These are phyloP conservation scores for Propithecus perrieri DNA, from an alignment of 2,797 vertebrate species.

Conservation along the genomic window DNA sequence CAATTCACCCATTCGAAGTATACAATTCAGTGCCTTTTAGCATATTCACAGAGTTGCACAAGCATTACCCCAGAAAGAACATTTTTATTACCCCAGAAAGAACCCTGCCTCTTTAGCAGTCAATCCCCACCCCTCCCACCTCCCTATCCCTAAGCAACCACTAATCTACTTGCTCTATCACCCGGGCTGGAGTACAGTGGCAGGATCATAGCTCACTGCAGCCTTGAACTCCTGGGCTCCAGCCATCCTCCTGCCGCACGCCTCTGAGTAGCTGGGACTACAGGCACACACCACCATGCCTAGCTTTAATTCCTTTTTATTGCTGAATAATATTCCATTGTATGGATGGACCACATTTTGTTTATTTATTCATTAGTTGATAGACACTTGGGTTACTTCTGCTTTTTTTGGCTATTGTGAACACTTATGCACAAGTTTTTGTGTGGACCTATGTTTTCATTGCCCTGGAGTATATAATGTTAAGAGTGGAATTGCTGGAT, in stretches of 20 bases:
- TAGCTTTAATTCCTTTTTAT: background rate
- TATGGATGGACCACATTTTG: background rate
- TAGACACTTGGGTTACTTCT: background rate
- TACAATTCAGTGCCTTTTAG: background rate
- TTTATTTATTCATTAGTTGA: background rate
- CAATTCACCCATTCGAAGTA: background rate
- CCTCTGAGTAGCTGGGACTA: background rate
- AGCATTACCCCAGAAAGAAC: background rate
- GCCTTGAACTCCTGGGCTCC: background rate
- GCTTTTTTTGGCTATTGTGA: background rate
- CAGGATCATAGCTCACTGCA: background rate
- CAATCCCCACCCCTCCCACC: accelerated
- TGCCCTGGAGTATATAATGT: background rate
- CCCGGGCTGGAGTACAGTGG: background rate
- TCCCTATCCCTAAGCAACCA: background rate
- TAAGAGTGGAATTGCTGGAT: background rate
- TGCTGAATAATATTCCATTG: background rate
- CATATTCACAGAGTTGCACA: background rate
- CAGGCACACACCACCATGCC: background rate
- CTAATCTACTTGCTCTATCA: background rate
- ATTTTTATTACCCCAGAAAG: background rate
- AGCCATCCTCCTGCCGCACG: background rate
- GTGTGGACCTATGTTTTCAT: background rate
- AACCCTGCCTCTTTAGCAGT: background rate
- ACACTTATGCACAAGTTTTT: background rate